Conservation (phyloP, 2,888 invertebrate genomes). For the Argyra leucocephala region DNA sequence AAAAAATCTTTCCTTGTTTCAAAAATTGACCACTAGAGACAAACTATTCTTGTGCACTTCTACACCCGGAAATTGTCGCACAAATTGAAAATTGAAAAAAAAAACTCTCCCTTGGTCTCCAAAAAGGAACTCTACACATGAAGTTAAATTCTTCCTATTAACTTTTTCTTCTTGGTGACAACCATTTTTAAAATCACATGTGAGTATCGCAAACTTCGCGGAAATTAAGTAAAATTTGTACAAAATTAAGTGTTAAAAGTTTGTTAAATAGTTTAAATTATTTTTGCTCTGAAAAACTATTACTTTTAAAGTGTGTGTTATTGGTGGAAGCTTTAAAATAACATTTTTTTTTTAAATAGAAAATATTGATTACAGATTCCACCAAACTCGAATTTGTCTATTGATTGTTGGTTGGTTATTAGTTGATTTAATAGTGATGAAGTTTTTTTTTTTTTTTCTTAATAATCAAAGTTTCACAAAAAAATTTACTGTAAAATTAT, state of each 20-base stretch:
- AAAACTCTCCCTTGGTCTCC: neutral
- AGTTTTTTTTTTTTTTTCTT: neutral
- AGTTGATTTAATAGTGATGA: neutral
- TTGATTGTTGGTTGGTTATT: neutral
- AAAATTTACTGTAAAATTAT: too few species aligned
- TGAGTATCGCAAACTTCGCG: conserved; percentile 4
- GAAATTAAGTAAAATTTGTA: neutral
- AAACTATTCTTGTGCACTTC: neutral
- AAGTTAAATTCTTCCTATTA: neutral
- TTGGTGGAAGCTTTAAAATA: too few species aligned
- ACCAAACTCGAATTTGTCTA: neutral
- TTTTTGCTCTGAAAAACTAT: neutral
- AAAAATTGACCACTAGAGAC: neutral
- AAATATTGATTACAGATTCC: neutral
- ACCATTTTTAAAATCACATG: neutral
- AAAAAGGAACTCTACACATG: neutral
- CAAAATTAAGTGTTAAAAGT: neutral
- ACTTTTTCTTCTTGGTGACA: neutral
- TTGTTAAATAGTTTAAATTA: neutral
- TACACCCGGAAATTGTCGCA: neutral
- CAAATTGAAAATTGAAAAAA: neutral
- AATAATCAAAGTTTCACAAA: too few species aligned
- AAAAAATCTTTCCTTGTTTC: too few species aligned
- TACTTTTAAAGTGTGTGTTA: neutral
- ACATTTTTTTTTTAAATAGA: neutral